Base-by-base conservation (phyloP, 2,888 invertebrate genomes). In the Tachystola acroxantha region DNA sequence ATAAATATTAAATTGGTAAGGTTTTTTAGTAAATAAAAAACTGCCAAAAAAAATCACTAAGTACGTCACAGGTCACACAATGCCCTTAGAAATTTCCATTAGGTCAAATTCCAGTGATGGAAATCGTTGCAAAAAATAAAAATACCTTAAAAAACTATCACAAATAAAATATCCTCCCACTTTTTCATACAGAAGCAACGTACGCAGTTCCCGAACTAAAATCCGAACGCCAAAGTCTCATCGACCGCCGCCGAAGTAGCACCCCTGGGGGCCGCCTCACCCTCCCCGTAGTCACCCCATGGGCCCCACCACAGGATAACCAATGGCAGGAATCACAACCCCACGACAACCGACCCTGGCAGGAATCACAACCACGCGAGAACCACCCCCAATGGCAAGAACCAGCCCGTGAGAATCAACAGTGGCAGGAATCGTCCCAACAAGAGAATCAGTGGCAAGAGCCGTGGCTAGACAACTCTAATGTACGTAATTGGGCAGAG, bases 181-280 rank as follows among this genome's bases (percentile, higher is more conserved):
- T n/a, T n/a, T n/a, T n/a, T n/a, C n/a, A n/a, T n/a, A n/a, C n/a
- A n/a, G 85, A 86, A 61, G 82, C 81, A 12, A 86, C 85, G 6
- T 86, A 86, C 54, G 84, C 85, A 0, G 82, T 86, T 0, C 85
- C 85, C 0, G 80, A 77, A 28, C 81, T 78, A 51, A 80, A 80
- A 32, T 64, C 67, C 31, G 73, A 71, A 28, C 59, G 84, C 1
- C 80, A 80, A 36, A 75, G 75, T 13, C 55, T 85, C 0, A 74
- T 80, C 37, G 82, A 81, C 43, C 66, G 85, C 0, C 68, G 85
- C 0, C 58, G 84, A 3, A 80, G 79, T 45, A 78, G 77, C 50
- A 80, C 84, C 0, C 85, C 84, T 0, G 84, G 84, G 0, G 76
- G 73, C 0, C 59, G 78, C 0, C 67, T 81, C 1, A 74, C 82